Conservation (phyloP, 2,113 vertebrate genomes). For the Spermophilus dauricus region DNA sequence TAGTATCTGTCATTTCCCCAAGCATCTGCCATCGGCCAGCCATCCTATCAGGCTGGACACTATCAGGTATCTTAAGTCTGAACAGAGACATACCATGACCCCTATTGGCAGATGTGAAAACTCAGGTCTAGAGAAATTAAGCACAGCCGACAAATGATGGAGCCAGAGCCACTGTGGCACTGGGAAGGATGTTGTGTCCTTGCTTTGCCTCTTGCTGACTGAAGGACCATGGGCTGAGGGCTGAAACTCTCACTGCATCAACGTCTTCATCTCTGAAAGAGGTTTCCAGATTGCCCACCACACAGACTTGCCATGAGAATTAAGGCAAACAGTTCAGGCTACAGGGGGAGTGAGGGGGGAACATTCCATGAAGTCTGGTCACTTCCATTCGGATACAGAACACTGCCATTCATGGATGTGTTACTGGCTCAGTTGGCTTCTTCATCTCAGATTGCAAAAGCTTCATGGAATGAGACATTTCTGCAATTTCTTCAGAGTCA, state of each 20-base stretch:
- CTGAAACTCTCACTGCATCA: background rate
- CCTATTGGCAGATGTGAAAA: slow-evolving; percentile 2
- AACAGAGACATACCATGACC: background rate
- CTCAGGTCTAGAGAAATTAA: background rate
- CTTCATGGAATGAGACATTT: background rate
- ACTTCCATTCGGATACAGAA: background rate
- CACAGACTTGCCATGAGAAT: background rate
- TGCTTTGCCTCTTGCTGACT: background rate
- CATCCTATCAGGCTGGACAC: background rate
- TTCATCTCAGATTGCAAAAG: slow-evolving; percentile 21
- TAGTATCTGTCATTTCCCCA: background rate
- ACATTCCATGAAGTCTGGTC: background rate
- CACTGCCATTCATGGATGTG: background rate
- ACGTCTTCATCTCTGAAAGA: background rate
- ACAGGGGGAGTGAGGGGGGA: background rate
- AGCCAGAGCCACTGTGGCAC: background rate
- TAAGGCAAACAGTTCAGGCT: background rate
- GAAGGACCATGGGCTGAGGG: background rate
- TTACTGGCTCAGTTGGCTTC: background rate
- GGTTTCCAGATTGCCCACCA: background rate
- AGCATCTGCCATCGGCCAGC: background rate
- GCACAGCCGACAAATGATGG: background rate
- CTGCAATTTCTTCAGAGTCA: slow-evolving; percentile 15
- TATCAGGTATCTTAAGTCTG: background rate
- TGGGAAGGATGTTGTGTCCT: background rate